Evolutionary conservation across 2,113 vertebrate species (phyloP), one percentile per base, ranked within the genome.

Genomic region (Platycercus adscitus): DNA sequence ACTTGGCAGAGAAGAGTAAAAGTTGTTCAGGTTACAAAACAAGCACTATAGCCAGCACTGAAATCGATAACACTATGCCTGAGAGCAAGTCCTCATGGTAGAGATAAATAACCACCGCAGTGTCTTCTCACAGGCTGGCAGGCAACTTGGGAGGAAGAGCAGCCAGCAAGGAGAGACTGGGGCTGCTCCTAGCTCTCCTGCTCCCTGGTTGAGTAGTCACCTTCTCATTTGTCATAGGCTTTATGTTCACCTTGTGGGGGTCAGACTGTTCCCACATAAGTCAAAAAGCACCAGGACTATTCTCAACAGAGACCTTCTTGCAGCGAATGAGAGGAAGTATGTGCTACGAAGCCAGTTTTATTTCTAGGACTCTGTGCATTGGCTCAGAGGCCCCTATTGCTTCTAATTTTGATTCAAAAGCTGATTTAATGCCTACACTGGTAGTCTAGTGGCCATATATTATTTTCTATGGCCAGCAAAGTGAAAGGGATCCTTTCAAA

Each of bases 11-110:
- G 50, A 80, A 80, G 35, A 60, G 39, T 47, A 5, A 77, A 53
- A 46, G 71, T 75, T 86, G 64, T 90, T 93, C 46, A 68, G 69
- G 77, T 86, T 88, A 92, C 91, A 92, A 95, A 93, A 75, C 77
- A 96, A 93, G 56, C 72, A 53, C 35, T 66, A n/a, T 55, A 92
- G 80, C 26, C 64, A 88, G 29, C 35, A 56, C 33, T 49, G 70
- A 92, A 95, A 94, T 92, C 41, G 7, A 47, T 95, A 90, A 71
- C 76, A 56, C 65, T 79, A 3, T 91, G 64, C 39, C 91, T 94
- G 77, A 90, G n/a, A 93, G 56, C 76, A 68, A 55, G 86, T 75
- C 60, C 80, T 84, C 52, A 3, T 25, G 78, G 65, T 47, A 69
- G 65, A 94, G 72, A 87, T 69, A 71, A 94, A 86, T 86, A 96